Evolutionary conservation across 2,888 invertebrate species (phyloP), one percentile per base, ranked within the genome.

Genomic region (Rotaria macrura): DNA sequence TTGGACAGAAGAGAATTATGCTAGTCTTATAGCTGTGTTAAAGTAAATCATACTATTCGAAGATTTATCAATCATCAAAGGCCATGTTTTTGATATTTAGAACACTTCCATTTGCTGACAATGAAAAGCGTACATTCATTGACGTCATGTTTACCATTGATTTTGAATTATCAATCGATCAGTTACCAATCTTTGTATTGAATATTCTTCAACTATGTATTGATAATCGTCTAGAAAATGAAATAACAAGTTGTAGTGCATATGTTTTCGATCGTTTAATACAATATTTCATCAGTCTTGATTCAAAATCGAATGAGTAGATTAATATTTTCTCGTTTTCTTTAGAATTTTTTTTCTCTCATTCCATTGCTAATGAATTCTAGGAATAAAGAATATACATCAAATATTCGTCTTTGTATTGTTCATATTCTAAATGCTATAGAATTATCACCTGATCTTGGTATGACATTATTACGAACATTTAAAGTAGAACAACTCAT

Each of bases 381-480:
- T 43, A 79, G 74, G 20, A 79, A 79, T 79, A 40, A 79, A 79
- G 40, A 79, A 43, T 79, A 79, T 79, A 79, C 43, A 43, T 40
- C 74, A 25, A 79, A 43, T 43, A 40, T 43, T 25, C 74, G 74
- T 40, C 43, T 79, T 40, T 79, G 74, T 43, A 79, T 79, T 79
- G 38, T 40, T 79, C 74, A 79, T 43, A 43, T 79, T 2, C 12
- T 79, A 25, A 79, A 79, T 79, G 43, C 74, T 79, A 79, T 79
- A 43, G 74, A 79, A 79, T n/a, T 79, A 43, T 40, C n/a, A 25
- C 43, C 74, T 9, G 74, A 79, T 34, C 40, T 79, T 43, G 74
- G 40, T 17, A 79, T 12, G n/a, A 25, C 23, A 23, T 79, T 79
- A 43, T 23, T 79, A 25, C 23, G 43, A 43, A 43, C 43, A 43